Evolutionary conservation across 2,797 vertebrate species (phyloP).

Genomic region (Gymnocypris eckloni): DNA sequence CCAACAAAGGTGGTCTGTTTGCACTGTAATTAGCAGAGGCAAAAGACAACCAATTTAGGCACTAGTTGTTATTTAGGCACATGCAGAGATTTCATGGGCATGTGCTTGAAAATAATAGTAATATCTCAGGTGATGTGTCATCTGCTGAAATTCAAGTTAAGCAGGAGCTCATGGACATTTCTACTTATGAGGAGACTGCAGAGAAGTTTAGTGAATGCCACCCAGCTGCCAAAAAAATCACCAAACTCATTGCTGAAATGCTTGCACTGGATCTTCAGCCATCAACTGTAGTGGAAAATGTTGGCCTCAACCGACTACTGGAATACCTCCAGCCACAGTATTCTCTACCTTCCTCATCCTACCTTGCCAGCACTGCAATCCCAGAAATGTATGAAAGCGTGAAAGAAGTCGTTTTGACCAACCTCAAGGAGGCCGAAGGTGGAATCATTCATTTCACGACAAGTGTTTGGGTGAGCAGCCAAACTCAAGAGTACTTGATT

Average conservation of each 20-base stretch:
- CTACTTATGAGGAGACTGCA: slow-evolving; percentile 81
- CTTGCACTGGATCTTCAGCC: slow-evolving; percentile 99
- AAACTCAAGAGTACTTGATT: slow-evolving; percentile 94
- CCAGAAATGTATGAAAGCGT: slow-evolving; percentile 95
- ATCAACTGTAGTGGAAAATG: slow-evolving; percentile 92
- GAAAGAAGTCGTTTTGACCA: slow-evolving; percentile 88
- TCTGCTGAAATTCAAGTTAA: slow-evolving; percentile 80
- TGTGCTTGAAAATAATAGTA: slow-evolving; percentile 84
- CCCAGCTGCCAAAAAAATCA: slow-evolving; percentile 98
- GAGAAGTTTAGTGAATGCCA: slow-evolving; percentile 91
- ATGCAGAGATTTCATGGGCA: slow-evolving; percentile 94
- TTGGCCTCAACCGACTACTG: slow-evolving; percentile 92
- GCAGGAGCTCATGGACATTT: slow-evolving; percentile 78
- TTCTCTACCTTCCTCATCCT: slow-evolving; percentile 89
- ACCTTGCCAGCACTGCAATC: slow-evolving; percentile 96
- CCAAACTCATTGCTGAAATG: slow-evolving; percentile 96
- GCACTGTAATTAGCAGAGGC: slow-evolving; percentile 97
- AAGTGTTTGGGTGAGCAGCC: slow-evolving; percentile 95
- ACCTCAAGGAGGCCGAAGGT: slow-evolving; percentile 93
- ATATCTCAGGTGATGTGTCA: slow-evolving; percentile 83
- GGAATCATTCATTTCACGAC: slow-evolving; percentile 95
- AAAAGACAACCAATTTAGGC: slow-evolving; percentile 97
- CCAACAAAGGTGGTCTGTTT: slow-evolving; percentile 97
- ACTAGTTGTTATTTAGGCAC: slow-evolving; percentile 96
- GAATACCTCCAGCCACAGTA: slow-evolving; percentile 96